A percentile compares a stretch with the other conserved stretches of the same genome.
Conservation (phyloP, 1,140 invertebrate species). For the Heliconius hewitsoni region DNA sequence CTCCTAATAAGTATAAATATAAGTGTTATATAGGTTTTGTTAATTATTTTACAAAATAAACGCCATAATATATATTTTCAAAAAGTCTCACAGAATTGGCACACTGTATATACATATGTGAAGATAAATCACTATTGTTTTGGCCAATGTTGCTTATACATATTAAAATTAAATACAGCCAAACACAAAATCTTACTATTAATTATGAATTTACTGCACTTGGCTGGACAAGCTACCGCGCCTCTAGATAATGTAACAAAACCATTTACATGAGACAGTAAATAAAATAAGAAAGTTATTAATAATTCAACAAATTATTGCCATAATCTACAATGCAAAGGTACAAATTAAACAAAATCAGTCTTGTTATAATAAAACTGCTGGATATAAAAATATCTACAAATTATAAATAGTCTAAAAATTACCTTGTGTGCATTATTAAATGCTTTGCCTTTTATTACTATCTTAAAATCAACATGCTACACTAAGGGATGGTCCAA, state of each 20-base stretch:
- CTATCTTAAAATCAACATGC: slow-evolving; percentile 20
- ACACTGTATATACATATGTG: slow-evolving; percentile 19
- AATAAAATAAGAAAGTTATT: slow-evolving; percentile 1
- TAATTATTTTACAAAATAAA: background rate
- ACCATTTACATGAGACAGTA: background rate
- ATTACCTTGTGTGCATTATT: slow-evolving; percentile 12
- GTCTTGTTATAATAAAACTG: slow-evolving; percentile 48
- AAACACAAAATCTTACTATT: background rate
- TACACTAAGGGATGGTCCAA: slow-evolving; percentile 30
- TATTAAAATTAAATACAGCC: background rate
- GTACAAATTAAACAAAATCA: slow-evolving; percentile 52
- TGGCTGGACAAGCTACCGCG: too few relatives aligned
- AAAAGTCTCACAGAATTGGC: slow-evolving; percentile 21
- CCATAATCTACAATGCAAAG: slow-evolving; percentile 23
- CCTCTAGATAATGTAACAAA: background rate
- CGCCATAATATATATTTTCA: background rate
- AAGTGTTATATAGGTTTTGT: background rate
- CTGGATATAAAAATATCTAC: slow-evolving; percentile 37
- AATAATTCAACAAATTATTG: slow-evolving; percentile 10
- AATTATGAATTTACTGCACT: background rate
- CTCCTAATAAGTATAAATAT: background rate
- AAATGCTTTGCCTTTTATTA: slow-evolving; percentile 16
- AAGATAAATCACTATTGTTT: slow-evolving; percentile 9
- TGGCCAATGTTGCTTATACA: slow-evolving; percentile 15
- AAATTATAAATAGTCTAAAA: slow-evolving; percentile 28